Evolutionary conservation across 2,888 invertebrate species (phyloP), one percentile per base, ranked within the genome.

Genomic region (Flexamia atlantica): DNA sequence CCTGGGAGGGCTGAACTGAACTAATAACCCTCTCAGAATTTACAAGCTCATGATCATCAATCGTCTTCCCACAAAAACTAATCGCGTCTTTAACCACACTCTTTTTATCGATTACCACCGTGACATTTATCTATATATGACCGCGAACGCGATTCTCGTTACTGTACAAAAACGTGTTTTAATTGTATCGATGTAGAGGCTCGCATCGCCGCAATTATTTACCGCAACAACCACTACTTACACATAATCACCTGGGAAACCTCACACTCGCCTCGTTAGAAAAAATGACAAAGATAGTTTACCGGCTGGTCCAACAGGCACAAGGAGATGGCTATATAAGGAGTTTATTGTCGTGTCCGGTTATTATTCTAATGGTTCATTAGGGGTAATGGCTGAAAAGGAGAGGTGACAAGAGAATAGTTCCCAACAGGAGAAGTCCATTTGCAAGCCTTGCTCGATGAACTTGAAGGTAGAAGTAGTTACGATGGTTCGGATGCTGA

Each of bases 301-400:
- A 12, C 57, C 57, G n/a, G 57, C 25, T 46, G 14, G 14, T 46
- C 46, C 57, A 23, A 20, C 40, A 4, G 23, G 68, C 20, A 23
- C 70, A 70, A 36, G 70, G 68, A 32, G 68, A 68, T 30, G 14
- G 17, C 68, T 68, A 68, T 70, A 70, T 40, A 70, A 70, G 70
- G 70, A 20, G 40, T 70, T 70, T 36, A 70, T 70, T 36, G 70
- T 17, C 4, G 23, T 30, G 68, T 36, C 70, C 70, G 70, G 70
- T 70, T 70, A 70, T 70, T 70, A 70, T 70, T 70, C 70, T 36
- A 70, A 70, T 70, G n/a, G 68, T 68, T 36, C 70, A 70, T 70
- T 70, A 70, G 68, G 9, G 70, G 70, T 70, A 70, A 70, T 70
- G 40, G 70, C 20, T 7, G 57, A 57, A n/a, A 57, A 23, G 32